A percentile compares a stretch with the other conserved stretches of the same genome.
phyloP scores from a whole-genome alignment of 1,140 invertebrate genomes.

The Temnothorax longispinosus region DNA sequence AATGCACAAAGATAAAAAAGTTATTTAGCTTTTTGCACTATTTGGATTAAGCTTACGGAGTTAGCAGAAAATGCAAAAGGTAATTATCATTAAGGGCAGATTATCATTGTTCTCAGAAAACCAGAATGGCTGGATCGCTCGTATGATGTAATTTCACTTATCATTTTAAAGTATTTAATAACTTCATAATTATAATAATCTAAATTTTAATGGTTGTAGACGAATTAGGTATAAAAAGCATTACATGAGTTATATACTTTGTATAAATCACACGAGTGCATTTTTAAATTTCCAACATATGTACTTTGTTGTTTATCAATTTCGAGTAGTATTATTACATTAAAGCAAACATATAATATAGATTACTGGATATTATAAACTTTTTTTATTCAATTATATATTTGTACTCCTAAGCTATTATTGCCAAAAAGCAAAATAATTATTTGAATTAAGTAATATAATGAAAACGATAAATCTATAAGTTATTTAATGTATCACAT shows the following conservation, averaged over 20 bases:
- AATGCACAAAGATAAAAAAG: background rate
- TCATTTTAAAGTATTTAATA: background rate
- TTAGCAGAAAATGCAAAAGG: background rate
- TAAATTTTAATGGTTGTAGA: conserved; percentile 20
- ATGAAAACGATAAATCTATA: background rate
- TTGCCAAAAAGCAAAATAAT: background rate
- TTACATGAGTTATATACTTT: background rate
- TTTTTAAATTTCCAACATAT: background rate
- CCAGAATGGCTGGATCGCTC: background rate
- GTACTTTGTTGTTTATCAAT: background rate
- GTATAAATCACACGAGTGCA: background rate
- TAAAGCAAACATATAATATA: background rate
- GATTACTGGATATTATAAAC: background rate
- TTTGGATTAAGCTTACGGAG: background rate
- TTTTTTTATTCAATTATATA: background rate
- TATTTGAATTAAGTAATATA: background rate
- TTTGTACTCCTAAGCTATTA: background rate
- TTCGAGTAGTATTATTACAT: background rate
- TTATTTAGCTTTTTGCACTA: background rate
- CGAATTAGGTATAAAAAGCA: background rate
- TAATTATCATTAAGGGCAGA: background rate
- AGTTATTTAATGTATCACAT: background rate
- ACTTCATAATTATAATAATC: background rate
- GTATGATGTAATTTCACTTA: conserved; percentile 6
- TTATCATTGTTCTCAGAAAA: conserved; percentile 12